phyloP scores from a whole-genome alignment of 2,797 vertebrate genomes.

The Helicolenus hilgendorfi region DNA sequence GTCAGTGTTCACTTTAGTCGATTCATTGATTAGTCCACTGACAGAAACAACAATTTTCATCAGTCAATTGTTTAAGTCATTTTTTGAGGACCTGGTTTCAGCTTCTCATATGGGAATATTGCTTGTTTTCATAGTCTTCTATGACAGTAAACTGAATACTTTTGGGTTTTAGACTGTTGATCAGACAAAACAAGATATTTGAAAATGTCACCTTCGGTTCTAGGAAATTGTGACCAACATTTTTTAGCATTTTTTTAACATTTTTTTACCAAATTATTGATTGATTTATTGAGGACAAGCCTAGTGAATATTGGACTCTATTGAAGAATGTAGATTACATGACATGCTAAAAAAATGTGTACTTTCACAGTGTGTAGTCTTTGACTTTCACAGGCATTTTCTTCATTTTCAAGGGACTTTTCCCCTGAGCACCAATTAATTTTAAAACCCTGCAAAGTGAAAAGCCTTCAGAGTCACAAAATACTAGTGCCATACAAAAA shows the following conservation, averaged over 20 bases:
- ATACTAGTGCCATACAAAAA: neutral
- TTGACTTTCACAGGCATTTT: neutral
- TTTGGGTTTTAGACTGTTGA: neutral
- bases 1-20: neutral
- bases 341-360: neutral
- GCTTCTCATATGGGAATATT: neutral
- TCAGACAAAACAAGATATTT: neutral
- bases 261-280: neutral
- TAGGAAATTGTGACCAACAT: neutral
- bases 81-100: neutral
- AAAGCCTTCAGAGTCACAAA: neutral
- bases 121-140: neutral
- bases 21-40: neutral
- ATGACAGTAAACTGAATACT: neutral
- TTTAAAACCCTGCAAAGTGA: neutral
- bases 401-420: neutral
- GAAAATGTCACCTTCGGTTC: neutral
- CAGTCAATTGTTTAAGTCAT: neutral
- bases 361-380: neutral
- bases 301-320: neutral
- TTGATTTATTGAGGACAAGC: neutral
- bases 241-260: neutral
- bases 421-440: neutral
- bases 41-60: neutral
- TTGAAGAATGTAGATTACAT: neutral